A percentile compares a stretch with the other conserved stretches of the same genome.
Conservation (phyloP, 2,888 invertebrate genomes). For the Sialis fuliginosa region DNA sequence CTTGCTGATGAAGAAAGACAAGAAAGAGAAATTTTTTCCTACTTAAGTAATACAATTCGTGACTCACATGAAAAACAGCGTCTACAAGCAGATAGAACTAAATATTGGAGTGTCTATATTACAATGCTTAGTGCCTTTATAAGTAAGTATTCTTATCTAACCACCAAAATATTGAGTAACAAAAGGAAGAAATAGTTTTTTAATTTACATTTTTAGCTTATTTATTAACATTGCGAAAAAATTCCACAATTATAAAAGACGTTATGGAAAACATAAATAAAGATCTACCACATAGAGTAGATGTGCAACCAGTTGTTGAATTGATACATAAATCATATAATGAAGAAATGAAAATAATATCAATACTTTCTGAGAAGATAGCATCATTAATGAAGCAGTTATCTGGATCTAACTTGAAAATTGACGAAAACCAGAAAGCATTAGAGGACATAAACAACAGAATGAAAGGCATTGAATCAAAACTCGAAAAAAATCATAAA, state of each 20-base stretch:
- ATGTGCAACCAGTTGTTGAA: background rate
- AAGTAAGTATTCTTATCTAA: background rate
- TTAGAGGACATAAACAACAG: too few relatives aligned
- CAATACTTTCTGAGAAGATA: background rate
- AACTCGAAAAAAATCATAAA: too few relatives aligned
- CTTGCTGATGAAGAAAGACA: constrained; percentile 49
- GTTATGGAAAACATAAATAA: background rate
- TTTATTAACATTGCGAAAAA: background rate
- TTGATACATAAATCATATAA: background rate
- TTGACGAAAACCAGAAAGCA: background rate
- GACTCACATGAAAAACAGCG: constrained; percentile 71
- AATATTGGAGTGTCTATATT: constrained; percentile 45
- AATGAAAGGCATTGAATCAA: too few relatives aligned
- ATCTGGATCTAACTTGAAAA: background rate
- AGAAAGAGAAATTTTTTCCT: constrained; percentile 58
- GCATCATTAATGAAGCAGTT: background rate
- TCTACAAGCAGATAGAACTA: constrained; percentile 63
- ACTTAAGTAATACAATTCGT: constrained; percentile 56
- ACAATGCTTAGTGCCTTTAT: constrained; percentile 14
- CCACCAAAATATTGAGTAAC: background rate
- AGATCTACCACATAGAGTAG: background rate
- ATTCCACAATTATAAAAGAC: background rate
- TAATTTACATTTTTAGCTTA: background rate
- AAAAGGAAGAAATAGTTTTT: background rate
- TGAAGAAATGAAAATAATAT: background rate